Base-by-base conservation (phyloP, 2,888 invertebrate genomes). In the Brassicogethes aeneus region DNA sequence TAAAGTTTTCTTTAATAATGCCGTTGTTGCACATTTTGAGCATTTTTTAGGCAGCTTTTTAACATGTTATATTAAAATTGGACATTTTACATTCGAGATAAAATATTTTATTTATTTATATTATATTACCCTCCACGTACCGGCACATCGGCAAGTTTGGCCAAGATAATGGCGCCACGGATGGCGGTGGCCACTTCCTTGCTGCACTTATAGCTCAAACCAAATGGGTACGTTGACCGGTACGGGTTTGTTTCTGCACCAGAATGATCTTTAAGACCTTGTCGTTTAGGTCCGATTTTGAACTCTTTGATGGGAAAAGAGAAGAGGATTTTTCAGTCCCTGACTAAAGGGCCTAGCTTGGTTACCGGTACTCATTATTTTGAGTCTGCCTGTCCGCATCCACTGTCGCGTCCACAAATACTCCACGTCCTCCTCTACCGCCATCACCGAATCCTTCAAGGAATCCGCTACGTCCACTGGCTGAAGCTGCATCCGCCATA, bases 121-220 rank as follows among this genome's bases (percentile, higher is more conserved):
- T n/a, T n/a, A n/a, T n/a, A n/a, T n/a, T 99, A 99, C 37, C 99
- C 99, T 73, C 97, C 80, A 48, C 99, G 84, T 7, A 99, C 97
- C 1, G 99, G 99, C 38, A 99, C 90, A 44, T 99, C 94, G 0
- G 97, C 96, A 41, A 99, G 74, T 70, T 99, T 99, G 40, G 99
- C 99, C 49, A 97, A 75, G 59, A 97, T 95, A 61, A 99, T 99
- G 46, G 99, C 99, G 37, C 97, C 96, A 56, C 99, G 85, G 62
- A 99, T 99, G 42, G 99, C 99, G 46, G 99, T 99, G 2, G 99
- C 99, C 16, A 97, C 99, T 90, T 99, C 99, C 73, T 99, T 99
- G 68, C 95, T 95, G 77, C 99, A 99, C 71, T 99, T 99, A 2
- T 99, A 97, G 37, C 99, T 99, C 43, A 99, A 74, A 55, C 99